phyloP scores from a whole-genome alignment of 2,888 invertebrate genomes.

The Metacarcinus magister region DNA sequence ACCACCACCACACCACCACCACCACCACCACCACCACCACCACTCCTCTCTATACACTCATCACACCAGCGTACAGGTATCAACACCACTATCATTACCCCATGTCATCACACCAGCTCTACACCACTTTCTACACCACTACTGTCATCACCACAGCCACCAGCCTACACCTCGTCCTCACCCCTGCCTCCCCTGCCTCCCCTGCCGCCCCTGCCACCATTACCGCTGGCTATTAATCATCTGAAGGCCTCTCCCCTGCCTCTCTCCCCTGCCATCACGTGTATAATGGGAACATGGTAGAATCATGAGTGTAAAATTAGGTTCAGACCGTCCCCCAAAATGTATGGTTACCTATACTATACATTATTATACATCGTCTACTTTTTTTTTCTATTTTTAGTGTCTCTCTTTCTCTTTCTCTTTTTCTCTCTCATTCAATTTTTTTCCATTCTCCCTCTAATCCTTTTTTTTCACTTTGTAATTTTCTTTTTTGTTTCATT shows the following conservation, averaged over 20 bases:
- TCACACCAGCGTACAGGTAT: no score
- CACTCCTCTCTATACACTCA: no score
- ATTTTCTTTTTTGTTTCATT: neutral
- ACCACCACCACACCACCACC: neutral
- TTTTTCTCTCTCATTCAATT: neutral
- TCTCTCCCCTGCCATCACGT: neutral
- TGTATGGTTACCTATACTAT: neutral
- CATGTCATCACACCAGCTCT: no score
- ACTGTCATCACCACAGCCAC: no score
- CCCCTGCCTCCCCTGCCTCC: no score
- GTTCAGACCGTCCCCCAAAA: neutral
- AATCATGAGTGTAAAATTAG: slow-evolving; percentile 56
- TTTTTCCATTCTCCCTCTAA: neutral
- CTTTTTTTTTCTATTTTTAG: neutral
- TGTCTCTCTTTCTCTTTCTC: neutral
- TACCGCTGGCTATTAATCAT: neutral
- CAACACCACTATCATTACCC: neutral
- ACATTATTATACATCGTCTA: neutral
- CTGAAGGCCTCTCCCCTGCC: neutral
- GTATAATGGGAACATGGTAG: slow-evolving; percentile 27
- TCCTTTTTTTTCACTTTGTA: neutral
- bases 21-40: neutral
- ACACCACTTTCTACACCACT: no score
- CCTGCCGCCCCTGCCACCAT: neutral
- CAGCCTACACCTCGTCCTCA: no score